phyloP scores from a whole-genome alignment of 2,113 vertebrate genomes.

The Agapornis roseicollis region DNA sequence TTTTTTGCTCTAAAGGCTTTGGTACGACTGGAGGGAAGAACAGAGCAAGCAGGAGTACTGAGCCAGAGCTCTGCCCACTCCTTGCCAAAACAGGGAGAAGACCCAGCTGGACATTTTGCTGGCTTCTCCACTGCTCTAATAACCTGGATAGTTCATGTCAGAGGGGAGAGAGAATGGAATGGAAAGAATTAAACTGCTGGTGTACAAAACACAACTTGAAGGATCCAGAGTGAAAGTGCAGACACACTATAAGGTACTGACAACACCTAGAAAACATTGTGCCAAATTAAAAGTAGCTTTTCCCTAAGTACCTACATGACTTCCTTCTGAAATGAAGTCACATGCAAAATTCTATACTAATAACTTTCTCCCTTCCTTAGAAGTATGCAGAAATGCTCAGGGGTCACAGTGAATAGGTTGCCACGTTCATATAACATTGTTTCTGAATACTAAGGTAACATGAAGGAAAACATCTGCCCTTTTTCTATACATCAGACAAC shows the following conservation, averaged over 20 bases:
- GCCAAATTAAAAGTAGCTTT: neutral
- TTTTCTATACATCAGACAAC: neutral
- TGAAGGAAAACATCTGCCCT: neutral
- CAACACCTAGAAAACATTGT: neutral
- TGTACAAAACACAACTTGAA: neutral
- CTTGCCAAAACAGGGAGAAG: neutral
- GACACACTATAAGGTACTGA: neutral
- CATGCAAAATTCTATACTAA: neutral
- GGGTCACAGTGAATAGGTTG: neutral
- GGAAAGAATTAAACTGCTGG: neutral
- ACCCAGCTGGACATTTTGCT: neutral
- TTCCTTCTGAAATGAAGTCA: neutral
- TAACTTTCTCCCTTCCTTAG: neutral
- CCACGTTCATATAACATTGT: neutral
- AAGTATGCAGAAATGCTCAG: neutral
- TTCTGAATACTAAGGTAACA: neutral
- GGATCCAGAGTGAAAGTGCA: neutral
- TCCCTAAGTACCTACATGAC: neutral
- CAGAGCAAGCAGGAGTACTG: neutral
- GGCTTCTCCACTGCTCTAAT: neutral
- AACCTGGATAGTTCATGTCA: neutral
- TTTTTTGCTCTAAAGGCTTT: neutral
- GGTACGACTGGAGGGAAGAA: neutral
- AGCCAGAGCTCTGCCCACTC: neutral
- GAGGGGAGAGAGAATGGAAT: neutral